phyloP scores from a whole-genome alignment of 2,797 vertebrate species.

The Chaetodon trifasciatus region DNA sequence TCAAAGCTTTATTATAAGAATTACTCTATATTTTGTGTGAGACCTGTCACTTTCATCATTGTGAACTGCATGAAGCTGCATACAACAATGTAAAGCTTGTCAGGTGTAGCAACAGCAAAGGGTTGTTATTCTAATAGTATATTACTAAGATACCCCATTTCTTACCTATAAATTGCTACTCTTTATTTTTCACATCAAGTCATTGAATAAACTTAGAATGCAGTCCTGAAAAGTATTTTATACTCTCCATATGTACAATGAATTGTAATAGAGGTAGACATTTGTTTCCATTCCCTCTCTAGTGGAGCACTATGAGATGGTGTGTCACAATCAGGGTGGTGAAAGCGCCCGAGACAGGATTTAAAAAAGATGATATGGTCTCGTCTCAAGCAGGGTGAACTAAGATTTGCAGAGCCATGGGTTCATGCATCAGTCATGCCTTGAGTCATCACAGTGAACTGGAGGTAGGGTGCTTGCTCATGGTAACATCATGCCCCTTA shows the following conservation, averaged over 20 bases:
- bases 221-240: slow-evolving; percentile 5
- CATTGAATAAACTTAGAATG: not conserved
- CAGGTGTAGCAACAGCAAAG: not conserved
- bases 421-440: slow-evolving; percentile 57
- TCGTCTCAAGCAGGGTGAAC: slow-evolving; percentile 24
- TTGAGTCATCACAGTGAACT: slow-evolving; percentile 49
- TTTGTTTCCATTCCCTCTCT: slow-evolving; percentile 1
- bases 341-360: slow-evolving; percentile 12
- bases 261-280: not conserved
- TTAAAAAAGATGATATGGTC: slow-evolving; percentile 37
- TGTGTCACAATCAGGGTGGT: slow-evolving; percentile 11
- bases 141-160: not conserved
- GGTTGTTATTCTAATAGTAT: not conserved
- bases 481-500: slow-evolving; percentile 40
- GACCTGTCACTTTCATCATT: not conserved
- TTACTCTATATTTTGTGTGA: not conserved
- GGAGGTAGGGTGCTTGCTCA: slow-evolving; percentile 36
- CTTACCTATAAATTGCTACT: not conserved
- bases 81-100: not conserved
- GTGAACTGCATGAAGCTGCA: not conserved
- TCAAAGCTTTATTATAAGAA: not conserved
- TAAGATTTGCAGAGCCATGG: slow-evolving; percentile 31
- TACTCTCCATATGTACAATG: not conserved
- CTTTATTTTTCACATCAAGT: not conserved
- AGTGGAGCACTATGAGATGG: not conserved